phyloP scores from a whole-genome alignment of 2,888 invertebrate species.

The Neoaliturus tenellus region DNA sequence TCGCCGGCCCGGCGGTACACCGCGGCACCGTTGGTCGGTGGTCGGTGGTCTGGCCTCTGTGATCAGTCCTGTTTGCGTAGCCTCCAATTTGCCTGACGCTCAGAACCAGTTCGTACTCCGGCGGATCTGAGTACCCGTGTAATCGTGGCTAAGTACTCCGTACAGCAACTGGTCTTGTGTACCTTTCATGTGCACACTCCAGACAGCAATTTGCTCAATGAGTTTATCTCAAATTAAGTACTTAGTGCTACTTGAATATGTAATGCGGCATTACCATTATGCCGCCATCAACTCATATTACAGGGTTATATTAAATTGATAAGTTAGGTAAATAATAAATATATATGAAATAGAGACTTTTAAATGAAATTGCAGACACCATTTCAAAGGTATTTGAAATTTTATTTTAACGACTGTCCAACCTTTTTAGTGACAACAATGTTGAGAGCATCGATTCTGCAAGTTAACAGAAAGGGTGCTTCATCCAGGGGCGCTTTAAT shows the following conservation, averaged over 20 bases:
- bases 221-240: neutral
- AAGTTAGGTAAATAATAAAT: too few relatives aligned
- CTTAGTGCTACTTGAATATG: neutral
- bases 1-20: neutral
- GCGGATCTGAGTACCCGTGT: neutral
- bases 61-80: neutral
- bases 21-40: neutral
- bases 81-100: constrained; percentile 23
- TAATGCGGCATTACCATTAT: neutral
- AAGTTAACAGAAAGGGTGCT: too few relatives aligned
- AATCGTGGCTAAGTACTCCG: neutral
- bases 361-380: too few relatives aligned
- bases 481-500: too few relatives aligned
- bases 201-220: neutral
- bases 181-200: neutral
- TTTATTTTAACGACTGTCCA: too few relatives aligned
- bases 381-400: too few relatives aligned
- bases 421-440: too few relatives aligned
- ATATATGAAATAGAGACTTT: too few relatives aligned
- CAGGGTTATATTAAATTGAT: too few relatives aligned
- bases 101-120: neutral
- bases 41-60: neutral
- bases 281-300: neutral
- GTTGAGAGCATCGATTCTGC: too few relatives aligned
- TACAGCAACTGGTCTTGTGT: neutral